phyloP scores from a whole-genome alignment of 2,797 vertebrate species.

The Rhodeus uyekii region DNA sequence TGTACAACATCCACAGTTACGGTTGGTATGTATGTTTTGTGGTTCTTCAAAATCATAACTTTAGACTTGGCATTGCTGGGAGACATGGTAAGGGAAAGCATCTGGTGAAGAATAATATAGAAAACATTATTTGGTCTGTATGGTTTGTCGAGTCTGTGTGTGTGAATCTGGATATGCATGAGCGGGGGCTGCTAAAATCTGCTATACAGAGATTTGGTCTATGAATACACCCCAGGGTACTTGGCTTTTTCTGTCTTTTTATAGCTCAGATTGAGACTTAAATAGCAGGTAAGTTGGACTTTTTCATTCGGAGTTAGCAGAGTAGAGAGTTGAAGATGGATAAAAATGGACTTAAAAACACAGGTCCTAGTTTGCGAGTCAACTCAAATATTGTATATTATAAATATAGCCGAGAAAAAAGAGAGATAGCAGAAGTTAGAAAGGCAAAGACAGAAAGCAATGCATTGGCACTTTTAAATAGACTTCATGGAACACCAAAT shows the following conservation, averaged over 20 bases:
- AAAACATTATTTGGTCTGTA: background rate
- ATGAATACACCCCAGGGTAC: constrained; percentile 7
- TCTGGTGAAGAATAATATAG: constrained; percentile 1
- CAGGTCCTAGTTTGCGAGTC: background rate
- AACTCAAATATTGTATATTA: constrained; percentile 45
- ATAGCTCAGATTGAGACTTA: constrained; percentile 34
- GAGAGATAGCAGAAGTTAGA: constrained; percentile 31
- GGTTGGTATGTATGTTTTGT: constrained; percentile 1
- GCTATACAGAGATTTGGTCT: constrained; percentile 8
- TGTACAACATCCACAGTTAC: background rate
- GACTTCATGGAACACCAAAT: constrained; percentile 78
- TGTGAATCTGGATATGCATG: background rate
- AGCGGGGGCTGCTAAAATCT: background rate
- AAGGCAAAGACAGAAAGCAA: constrained; percentile 47
- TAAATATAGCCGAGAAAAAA: constrained; percentile 35
- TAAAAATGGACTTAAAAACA: background rate
- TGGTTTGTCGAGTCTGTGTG: constrained; percentile 13
- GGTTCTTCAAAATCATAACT: background rate
- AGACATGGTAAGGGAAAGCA: constrained; percentile 1
- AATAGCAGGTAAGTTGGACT: constrained; percentile 16
- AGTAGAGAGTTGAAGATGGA: constrained; percentile 16
- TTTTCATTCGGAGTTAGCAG: too few relatives aligned
- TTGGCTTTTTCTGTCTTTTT: constrained; percentile 15
- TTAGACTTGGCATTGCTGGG: background rate
- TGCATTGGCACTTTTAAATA: constrained; percentile 76